Conservation (phyloP, 2,797 vertebrate species). For the Danio tinwini region DNA sequence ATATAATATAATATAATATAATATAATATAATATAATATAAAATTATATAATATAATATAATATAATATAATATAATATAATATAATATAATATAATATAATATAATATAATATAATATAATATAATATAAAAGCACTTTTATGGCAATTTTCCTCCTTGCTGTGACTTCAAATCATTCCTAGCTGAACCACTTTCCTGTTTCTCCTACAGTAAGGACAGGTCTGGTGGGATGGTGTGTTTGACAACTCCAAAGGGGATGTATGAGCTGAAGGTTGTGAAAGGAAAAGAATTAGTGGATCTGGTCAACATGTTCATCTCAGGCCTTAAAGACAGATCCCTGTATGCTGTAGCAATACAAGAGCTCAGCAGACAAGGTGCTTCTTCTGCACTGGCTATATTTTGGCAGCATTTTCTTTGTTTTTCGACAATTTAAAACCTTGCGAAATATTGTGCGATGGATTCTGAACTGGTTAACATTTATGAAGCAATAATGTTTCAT, state of each 20-base stretch:
- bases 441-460: background rate
- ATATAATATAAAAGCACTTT: no score
- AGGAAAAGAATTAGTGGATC: conserved; percentile 77
- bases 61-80: no score
- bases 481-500: background rate
- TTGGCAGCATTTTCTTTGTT: no score
- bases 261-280: conserved; percentile 80
- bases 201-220: conserved; percentile 61
- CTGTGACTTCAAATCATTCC: background rate
- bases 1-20: no score
- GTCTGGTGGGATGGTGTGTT: conserved; percentile 71
- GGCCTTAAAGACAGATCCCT: conserved; percentile 85
- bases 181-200: background rate
- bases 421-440: background rate
- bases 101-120: no score
- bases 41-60: no score
- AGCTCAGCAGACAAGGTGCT: conserved; percentile 74
- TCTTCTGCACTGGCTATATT: background rate
- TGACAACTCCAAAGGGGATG: conserved; percentile 81
- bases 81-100: no score
- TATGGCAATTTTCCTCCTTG: no score
- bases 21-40: no score
- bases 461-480: background rate
- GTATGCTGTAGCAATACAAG: conserved; percentile 83
- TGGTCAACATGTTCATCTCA: conserved; percentile 82